Evolutionary conservation across 2,888 invertebrate genomes (phyloP), one percentile per base, ranked within the genome.

Genomic region (Diadegma fenestrale): DNA sequence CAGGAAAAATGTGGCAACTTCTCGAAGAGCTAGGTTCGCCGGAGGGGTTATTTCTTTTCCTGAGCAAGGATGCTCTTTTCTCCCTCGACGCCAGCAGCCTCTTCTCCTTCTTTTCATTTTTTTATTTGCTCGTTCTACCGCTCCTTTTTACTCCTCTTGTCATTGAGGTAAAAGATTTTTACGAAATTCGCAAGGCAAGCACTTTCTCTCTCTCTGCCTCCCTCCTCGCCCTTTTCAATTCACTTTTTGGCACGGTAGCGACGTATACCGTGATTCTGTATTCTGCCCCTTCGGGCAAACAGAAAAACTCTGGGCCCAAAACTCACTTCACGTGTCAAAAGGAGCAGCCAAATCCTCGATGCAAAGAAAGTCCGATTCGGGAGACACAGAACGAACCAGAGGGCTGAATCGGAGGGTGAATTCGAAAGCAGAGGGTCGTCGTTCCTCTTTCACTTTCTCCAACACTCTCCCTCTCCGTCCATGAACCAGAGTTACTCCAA

Each of bases 201-300:
- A 61, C 82, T 79, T 76, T 82, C 79, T 63, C 51, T 54, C 80
- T 82, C 79, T 63, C 51, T 54, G 61, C 48, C n/a, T n/a, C n/a
- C n/a, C n/a, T n/a, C 63, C 79, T 64, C 66, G 51, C 79, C 79
- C 76, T 72, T 85, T 85, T 82, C 82, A 80, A 85, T 80, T 79
- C 45, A 51, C 33, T 61, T 48, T 51, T 58, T 64, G 64, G 76
- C 85, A 58, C 48, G 14, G 48, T 0, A 37, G 37, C 37, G 37
- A 66, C 61, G 61, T 66, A 61, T 80, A 66, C 75, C 80, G 79
- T 80, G 61, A 82, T 80, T 82, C 66, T 45, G 19, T 76, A 79
- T 71, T 76, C 85, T 37, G 69, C 48, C 66, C 54, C 43, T 22
- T 33, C 58, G 71, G 66, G 79, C 58, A 71, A 61, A 33, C 45